Percentiles rank a stretch among this genome's conserved stretches.
Evolutionary conservation across 1,140 invertebrate genomes (phyloP).

Genomic region (Panonychus citri): DNA sequence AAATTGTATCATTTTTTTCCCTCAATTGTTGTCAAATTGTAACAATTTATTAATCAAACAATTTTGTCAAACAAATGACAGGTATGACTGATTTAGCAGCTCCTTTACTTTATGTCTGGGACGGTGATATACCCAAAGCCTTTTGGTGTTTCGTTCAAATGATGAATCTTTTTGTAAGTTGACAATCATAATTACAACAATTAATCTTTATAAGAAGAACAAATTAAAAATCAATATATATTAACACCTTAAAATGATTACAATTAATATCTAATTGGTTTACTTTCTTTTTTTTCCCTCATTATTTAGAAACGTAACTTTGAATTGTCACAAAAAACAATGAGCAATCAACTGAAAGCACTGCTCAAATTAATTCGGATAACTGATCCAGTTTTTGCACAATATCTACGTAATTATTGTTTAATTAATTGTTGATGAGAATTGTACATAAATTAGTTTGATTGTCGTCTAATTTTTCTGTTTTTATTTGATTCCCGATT

Average conservation of each 20-base stretch:
- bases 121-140: conserved; percentile 69
- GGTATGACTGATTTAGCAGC: conserved; percentile 94
- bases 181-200: not conserved
- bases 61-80: not conserved
- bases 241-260: not conserved
- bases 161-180: conserved; percentile 72
- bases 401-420: conserved; percentile 8
- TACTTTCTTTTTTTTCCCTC: not conserved
- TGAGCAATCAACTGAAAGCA: conserved; percentile 6
- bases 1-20: no score
- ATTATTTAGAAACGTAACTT: conserved; percentile 9
- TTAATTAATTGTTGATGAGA: not conserved
- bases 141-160: conserved; percentile 99
- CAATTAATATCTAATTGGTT: not conserved
- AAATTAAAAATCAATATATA: not conserved
- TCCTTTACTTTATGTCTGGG: conserved; percentile 68
- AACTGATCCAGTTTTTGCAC: conserved; percentile 12
- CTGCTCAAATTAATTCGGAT: conserved; percentile 9
- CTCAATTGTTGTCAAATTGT: no score
- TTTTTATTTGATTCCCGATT: no score
- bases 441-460: no score
- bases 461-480: no score
- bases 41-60: not conserved
- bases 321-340: conserved; percentile 12
- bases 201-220: not conserved